These are phyloP conservation scores for Sialis lutaria DNA, from an alignment of 2,888 invertebrate genomes.

Conservation along the genomic window DNA sequence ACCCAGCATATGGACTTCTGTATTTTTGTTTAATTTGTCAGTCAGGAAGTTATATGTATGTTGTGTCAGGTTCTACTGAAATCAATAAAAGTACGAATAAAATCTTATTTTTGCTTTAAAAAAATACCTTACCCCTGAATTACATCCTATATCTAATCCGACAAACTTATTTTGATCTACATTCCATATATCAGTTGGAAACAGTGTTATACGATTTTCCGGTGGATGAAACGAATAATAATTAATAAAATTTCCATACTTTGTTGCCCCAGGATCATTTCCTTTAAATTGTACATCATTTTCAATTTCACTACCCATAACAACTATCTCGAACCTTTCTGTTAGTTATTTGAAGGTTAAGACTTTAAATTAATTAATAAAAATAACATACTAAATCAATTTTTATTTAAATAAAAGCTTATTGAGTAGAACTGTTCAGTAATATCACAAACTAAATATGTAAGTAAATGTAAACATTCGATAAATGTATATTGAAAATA, in stretches of 20 bases:
- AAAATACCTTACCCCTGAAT: conserved; percentile 42
- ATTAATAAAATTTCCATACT: conserved; percentile 72
- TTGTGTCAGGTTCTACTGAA: conserved; percentile 44
- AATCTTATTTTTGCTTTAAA: neutral
- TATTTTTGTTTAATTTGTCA: conserved; percentile 21
- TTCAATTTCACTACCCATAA: neutral
- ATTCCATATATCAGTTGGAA: conserved; percentile 34
- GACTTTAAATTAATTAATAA: too few relatives aligned
- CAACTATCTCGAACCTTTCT: too few relatives aligned
- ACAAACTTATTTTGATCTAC: conserved; percentile 15
- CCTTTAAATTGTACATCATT: conserved; percentile 28
- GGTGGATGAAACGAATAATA: conserved; percentile 70
- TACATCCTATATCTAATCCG: conserved; percentile 61
- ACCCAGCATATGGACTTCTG: conserved; percentile 35
- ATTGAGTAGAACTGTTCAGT: too few relatives aligned
- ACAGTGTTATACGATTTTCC: conserved; percentile 42
- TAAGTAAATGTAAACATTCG: too few relatives aligned
- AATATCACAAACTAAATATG: too few relatives aligned
- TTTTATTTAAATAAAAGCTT: too few relatives aligned
- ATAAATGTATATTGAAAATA: too few relatives aligned
- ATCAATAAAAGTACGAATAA: conserved; percentile 6
- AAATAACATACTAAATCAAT: too few relatives aligned
- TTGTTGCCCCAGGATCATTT: conserved; percentile 58
- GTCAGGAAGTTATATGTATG: conserved; percentile 34
- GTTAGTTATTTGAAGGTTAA: too few relatives aligned